A percentile compares a stretch with the other conserved stretches of the same genome.
Conservation (phyloP, 2,888 invertebrate species). For the Dynastes grantii region DNA sequence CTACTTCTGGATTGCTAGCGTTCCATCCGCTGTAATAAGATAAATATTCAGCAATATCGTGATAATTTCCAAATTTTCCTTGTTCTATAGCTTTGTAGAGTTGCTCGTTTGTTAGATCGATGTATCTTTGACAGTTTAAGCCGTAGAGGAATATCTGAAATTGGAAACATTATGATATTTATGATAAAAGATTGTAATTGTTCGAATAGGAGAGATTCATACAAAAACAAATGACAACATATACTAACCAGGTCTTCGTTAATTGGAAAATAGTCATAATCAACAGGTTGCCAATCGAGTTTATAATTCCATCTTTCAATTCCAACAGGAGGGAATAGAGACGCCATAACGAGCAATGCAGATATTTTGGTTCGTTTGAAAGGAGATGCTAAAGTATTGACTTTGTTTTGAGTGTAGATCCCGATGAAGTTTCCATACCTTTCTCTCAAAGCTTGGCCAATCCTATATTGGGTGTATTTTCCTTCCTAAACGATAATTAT, state of each 20-base stretch:
- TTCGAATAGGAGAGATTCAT: no score
- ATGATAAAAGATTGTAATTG: not conserved
- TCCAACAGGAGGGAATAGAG: constrained; percentile 76
- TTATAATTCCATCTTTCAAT: constrained; percentile 64
- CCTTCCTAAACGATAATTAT: constrained; percentile 71
- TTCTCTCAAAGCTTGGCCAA: constrained; percentile 75
- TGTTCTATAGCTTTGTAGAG: constrained; percentile 18
- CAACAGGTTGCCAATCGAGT: constrained; percentile 51
- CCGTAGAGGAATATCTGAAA: constrained; percentile 44
- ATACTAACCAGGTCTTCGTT: constrained; percentile 47
- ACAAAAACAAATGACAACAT: no score
- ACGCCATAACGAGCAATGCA: constrained; percentile 77
- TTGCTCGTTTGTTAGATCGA: constrained; percentile 13
- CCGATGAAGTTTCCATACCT: constrained; percentile 76
- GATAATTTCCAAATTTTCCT: constrained; percentile 40
- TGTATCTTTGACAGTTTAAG: constrained; percentile 39
- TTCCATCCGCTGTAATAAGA: constrained; percentile 49
- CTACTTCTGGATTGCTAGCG: constrained; percentile 22
- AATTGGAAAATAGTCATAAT: constrained; percentile 33
- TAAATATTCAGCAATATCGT: constrained; percentile 44
- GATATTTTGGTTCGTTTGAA: constrained; percentile 81
- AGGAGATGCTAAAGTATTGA: constrained; percentile 78
- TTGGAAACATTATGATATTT: not conserved
- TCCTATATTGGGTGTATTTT: constrained; percentile 74
- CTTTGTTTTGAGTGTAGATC: constrained; percentile 73